phyloP scores from a whole-genome alignment of 1,140 invertebrate species.

The Aphidius ervi region DNA sequence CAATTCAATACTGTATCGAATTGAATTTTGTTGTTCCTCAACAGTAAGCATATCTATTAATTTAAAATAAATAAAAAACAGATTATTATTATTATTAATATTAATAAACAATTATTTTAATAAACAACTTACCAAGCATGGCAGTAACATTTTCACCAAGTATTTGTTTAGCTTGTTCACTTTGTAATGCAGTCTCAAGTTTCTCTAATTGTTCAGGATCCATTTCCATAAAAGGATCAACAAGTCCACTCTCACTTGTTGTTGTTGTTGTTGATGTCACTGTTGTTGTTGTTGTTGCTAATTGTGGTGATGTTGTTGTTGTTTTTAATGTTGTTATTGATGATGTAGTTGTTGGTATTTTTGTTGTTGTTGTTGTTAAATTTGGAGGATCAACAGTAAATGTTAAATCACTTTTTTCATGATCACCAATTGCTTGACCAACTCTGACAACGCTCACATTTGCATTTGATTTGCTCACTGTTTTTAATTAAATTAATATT shows the following conservation, averaged over 20 bases:
- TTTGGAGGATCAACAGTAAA: conserved; percentile 47
- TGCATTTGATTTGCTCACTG: conserved; percentile 52
- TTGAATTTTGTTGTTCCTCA: conserved; percentile 47
- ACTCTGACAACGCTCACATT: conserved; percentile 53
- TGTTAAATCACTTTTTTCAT: conserved; percentile 44
- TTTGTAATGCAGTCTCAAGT: conserved; percentile 57
- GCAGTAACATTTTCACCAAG: conserved; percentile 57
- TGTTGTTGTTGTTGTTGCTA: conserved; percentile 19
- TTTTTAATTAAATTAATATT: no score
- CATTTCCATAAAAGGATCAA: conserved; percentile 57
- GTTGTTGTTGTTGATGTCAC: conserved; percentile 17
- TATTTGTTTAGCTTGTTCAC: conserved; percentile 59
- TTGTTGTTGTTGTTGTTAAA: conserved; percentile 25
- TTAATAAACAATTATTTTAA: conserved; percentile 4
- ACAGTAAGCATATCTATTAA: conserved; percentile 50
- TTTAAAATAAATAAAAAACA: conserved; percentile 36
- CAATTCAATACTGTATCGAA: conserved; percentile 45
- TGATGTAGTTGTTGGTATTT: conserved; percentile 20
- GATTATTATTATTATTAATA: neutral
- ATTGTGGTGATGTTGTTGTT: conserved; percentile 22
- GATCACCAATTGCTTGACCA: conserved; percentile 43
- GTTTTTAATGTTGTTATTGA: conserved; percentile 16
- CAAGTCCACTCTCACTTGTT: conserved; percentile 36
- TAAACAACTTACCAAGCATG: conserved; percentile 48
- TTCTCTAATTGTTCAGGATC: conserved; percentile 58